Evolutionary conservation across 2,797 vertebrate species (phyloP), one percentile per base, ranked within the genome.

Genomic region (Sebastes minor): DNA sequence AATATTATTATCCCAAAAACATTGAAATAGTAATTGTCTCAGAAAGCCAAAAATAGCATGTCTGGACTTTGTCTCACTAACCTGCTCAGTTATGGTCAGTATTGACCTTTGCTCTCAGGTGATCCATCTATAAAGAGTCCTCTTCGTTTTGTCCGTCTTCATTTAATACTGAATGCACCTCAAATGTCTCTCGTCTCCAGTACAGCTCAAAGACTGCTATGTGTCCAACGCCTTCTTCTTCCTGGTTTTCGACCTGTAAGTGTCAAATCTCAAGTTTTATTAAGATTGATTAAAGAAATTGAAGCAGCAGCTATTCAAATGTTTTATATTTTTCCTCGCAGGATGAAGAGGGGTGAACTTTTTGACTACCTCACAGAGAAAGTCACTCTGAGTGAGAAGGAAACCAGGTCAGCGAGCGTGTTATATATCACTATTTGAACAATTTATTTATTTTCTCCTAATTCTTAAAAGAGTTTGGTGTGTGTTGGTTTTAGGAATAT

Each of bases 331-430:
- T 63, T 57, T 42, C 30, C 57, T 66, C 1, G 0, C 93, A 99
- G 99, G 91, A 99, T 99, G 99, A 99, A 87, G 90, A 98, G 83
- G 93, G 99, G 99, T 4, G 99, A 99, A 86, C 97, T 99, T 76
- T 99, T 99, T 42, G 99, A 99, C 92, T 99, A 99, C 92, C 97
- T 99, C 89, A 99, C 98, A 0, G 98, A 99, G 92, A 98, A 98
- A 89, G 99, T 99, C 53, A 99, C 98, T 8, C 92, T 99, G 81
- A 98, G 97, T 1, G 98, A 99, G 92, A 99, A 98, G 90, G 98
- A 99, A 95, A 98, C 98, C 84, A 97, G 99, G 99, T 99, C 85
- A 90, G 94, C 60, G 2, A 67, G 42, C 0, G 8, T 20, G 8
- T 52, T 68, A 46, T 46, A 18, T 55, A 69, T 75, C 5, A 16